These are phyloP conservation scores for Dasypolia templi DNA, from an alignment of 2,888 invertebrate genomes.

Conservation along the genomic window DNA sequence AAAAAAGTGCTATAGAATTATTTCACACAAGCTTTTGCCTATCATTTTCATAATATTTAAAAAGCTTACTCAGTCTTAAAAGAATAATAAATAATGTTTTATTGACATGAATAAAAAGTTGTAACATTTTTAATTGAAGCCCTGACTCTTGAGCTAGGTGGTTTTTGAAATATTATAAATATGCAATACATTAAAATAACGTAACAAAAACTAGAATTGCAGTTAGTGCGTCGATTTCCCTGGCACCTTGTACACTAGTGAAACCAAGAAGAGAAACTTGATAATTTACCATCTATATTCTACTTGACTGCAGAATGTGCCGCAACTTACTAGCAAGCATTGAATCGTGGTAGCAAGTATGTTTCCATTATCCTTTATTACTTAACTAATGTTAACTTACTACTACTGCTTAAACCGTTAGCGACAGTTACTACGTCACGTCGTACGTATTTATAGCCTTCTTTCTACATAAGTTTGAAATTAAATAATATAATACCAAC, in stretches of 20 bases:
- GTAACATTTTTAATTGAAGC: no score
- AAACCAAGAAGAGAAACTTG: conserved; percentile 55
- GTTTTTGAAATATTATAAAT: no score
- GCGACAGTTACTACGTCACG: conserved; percentile 14
- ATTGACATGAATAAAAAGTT: no score
- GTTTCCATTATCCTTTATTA: conserved; percentile 61
- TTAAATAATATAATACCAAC: not conserved
- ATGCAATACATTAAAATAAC: no score
- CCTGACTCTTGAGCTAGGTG: no score
- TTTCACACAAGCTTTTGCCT: not conserved
- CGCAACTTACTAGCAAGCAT: conserved; percentile 57
- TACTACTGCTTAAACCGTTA: conserved; percentile 39
- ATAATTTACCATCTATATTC: conserved; percentile 65
- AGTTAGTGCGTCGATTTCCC: not conserved
- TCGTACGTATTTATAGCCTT: not conserved
- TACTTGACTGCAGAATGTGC: conserved; percentile 54
- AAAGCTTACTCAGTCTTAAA: no score
- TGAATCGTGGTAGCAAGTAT: conserved; percentile 62
- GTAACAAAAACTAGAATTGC: no score
- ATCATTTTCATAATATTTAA: no score
- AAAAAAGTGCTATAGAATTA: not conserved
- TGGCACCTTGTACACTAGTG: not conserved
- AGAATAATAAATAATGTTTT: no score
- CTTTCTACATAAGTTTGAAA: not conserved
- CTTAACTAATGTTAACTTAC: conserved; percentile 46